Base-by-base conservation (phyloP, 2,888 invertebrate genomes). In the Hipparchia sbordonii region DNA sequence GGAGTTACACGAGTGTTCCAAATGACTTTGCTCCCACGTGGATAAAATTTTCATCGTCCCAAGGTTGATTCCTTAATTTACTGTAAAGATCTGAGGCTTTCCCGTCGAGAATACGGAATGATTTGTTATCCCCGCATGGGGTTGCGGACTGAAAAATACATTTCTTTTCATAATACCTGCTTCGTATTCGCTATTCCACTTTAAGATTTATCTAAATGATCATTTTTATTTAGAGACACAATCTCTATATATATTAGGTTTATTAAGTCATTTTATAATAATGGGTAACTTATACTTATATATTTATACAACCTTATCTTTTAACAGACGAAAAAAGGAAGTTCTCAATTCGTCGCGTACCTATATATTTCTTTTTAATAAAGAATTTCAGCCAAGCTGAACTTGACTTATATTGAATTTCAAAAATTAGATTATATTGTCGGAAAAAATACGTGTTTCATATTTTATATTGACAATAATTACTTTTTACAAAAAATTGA, bases 71-170 rank as follows among this genome's bases (percentile, higher is more conserved):
- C 13, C 13, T 33, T 60, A 60, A 51, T 63, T 63, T 65, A 51
- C 51, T 63, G 48, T 23, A 63, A 63, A 33, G 10, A 33, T 65
- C 65, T 33, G 65, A 52, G 65, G 33, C 65, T 33, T 65, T 51
- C 10, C 63, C 52, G 33, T 65, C 12, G 33, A 51, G 52, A 52
- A 63, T 63, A 63, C 33, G 52, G 12, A 33, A 65, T 52, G 52
- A 33, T 46, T 6, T 12, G 39, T 33, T 9, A 52, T 57, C 60
- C 23, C 52, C 6, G 12, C 65, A 33, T 23, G 52, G 10, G 52
- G 6, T 2, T 60, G 52, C 4, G 6, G 5, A 6, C 9, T 65
- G 33, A 33, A 65, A 65, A 65, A 52, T 65, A 65, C 33, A 52
- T 52, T 65, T 52, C 33, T 65, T 12, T 52, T 65, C 65, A 33